phyloP scores from a whole-genome alignment of 2,797 vertebrate species.

The Chaenodraco wilsoni region DNA sequence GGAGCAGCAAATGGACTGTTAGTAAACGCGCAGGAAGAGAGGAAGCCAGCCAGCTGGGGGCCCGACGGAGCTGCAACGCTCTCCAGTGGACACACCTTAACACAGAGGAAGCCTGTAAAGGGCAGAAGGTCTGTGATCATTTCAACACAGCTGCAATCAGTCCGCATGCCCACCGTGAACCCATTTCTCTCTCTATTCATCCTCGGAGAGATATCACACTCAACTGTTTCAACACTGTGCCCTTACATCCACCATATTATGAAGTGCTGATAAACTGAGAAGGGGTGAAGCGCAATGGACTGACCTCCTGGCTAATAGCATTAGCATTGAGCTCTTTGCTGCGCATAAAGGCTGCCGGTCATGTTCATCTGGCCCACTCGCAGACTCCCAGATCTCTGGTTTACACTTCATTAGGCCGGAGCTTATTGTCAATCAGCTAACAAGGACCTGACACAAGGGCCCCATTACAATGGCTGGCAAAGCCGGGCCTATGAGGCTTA shows the following conservation, averaged over 20 bases:
- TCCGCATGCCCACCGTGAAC: neutral
- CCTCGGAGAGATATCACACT: conserved; percentile 21
- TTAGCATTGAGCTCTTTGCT: conserved; percentile 73
- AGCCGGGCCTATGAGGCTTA: conserved; percentile 45
- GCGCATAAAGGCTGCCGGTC: conserved; percentile 37
- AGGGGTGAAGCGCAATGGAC: conserved; percentile 55
- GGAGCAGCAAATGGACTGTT: conserved; percentile 63
- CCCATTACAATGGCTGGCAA: conserved; percentile 63
- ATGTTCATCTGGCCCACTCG: conserved; percentile 46
- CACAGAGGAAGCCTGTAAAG: conserved; percentile 19
- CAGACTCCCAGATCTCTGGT: conserved; percentile 64
- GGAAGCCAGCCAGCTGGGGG: conserved; percentile 38
- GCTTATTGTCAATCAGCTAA: conserved; percentile 73
- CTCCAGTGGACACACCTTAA: conserved; percentile 41
- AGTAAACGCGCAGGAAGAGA: conserved; percentile 49
- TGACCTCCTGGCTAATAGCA: conserved; percentile 70
- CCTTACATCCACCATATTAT: conserved; percentile 52
- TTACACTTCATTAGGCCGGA: conserved; percentile 79
- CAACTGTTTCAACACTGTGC: conserved; percentile 42
- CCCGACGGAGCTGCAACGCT: conserved; percentile 18
- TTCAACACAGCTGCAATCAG: conserved; percentile 35
- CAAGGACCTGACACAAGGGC: conserved; percentile 73
- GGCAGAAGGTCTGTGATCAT: conserved; percentile 37
- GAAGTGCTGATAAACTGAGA: conserved; percentile 69
- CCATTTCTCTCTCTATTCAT: conserved; percentile 26